Conservation (phyloP, 2,797 vertebrate species). For the Amazona ochrocephala region DNA sequence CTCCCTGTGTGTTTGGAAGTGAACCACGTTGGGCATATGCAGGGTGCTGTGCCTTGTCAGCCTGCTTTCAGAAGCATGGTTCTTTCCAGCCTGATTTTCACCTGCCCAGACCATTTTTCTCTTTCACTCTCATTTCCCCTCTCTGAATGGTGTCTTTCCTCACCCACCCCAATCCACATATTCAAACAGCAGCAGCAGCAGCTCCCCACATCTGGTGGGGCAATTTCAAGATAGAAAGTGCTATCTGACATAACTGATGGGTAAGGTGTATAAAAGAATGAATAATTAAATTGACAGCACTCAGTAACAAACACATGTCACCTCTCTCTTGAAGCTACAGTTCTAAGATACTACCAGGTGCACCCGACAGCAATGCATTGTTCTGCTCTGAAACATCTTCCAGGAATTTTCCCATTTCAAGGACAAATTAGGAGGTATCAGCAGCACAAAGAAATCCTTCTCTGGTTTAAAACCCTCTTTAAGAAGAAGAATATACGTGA, state of each 20-base stretch:
- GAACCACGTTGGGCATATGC: accelerated
- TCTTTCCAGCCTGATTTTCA: neutral
- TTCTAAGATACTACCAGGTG: neutral
- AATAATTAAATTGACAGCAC: neutral
- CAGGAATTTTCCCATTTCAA: neutral
- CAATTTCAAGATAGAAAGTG: neutral
- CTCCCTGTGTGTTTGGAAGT: neutral
- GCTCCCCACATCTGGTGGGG: neutral
- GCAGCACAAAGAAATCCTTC: neutral
- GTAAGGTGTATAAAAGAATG: neutral
- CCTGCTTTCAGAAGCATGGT: neutral
- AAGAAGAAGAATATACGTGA: neutral
- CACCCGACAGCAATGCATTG: neutral
- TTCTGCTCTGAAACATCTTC: neutral
- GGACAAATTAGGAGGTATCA: neutral
- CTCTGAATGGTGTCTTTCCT: neutral
- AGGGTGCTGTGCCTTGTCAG: neutral
- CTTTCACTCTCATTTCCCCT: neutral
- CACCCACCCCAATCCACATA: neutral
- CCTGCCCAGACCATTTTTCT: neutral
- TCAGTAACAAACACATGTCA: neutral
- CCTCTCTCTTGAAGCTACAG: neutral
- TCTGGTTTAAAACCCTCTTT: neutral
- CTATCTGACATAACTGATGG: neutral
- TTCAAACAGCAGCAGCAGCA: neutral